Conservation (phyloP, 2,113 vertebrate species). For the Heliornis fulica region DNA sequence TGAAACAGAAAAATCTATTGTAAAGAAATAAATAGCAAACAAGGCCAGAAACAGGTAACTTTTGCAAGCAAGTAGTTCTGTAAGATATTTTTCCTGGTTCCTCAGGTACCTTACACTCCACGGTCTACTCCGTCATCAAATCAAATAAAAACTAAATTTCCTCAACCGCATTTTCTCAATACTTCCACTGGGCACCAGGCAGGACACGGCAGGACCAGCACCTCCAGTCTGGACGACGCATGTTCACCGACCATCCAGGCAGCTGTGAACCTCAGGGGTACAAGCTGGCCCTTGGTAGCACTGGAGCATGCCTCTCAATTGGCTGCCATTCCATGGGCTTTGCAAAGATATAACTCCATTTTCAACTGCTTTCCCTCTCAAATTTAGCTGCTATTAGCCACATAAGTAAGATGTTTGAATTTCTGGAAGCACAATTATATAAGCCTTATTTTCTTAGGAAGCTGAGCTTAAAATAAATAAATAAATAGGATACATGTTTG, state of each 20-base stretch:
- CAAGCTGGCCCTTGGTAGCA: neutral
- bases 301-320: accelerated
- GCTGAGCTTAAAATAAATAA: neutral
- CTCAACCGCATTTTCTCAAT: neutral
- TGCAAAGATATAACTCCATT: neutral
- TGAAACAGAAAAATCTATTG: neutral
- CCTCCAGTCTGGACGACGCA: neutral
- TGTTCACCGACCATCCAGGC: accelerated
- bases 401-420: neutral
- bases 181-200: neutral
- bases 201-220: neutral
- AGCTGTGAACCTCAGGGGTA: neutral
- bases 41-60: neutral
- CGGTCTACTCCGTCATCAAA: neutral
- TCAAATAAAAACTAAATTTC: neutral
- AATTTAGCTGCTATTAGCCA: neutral
- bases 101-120: neutral
- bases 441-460: neutral
- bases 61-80: neutral
- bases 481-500: neutral
- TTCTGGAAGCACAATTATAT: neutral
- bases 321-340: neutral
- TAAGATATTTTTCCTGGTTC: neutral
- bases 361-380: neutral
- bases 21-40: neutral